phyloP scores from a whole-genome alignment of 1,140 invertebrate species.

The Atopsyche davidsoni region DNA sequence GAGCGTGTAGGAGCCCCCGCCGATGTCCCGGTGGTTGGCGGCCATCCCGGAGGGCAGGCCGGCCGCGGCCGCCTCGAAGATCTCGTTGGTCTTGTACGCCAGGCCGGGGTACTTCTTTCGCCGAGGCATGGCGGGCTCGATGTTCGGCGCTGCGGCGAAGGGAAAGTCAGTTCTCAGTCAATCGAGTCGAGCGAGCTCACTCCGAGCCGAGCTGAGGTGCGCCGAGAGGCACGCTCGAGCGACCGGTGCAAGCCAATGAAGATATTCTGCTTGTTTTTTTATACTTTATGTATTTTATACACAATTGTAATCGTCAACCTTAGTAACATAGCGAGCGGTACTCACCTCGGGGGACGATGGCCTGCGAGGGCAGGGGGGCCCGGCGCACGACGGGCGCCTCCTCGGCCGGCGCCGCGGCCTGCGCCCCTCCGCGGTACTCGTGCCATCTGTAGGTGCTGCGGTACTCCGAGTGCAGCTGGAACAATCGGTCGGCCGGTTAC shows the following conservation, averaged over 20 bases:
- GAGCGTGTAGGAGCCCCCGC: slow-evolving; percentile 38
- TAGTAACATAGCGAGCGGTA: no score
- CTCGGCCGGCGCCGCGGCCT: slow-evolving; percentile 55
- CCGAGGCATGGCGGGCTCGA: slow-evolving; percentile 75
- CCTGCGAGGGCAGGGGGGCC: slow-evolving; percentile 25
- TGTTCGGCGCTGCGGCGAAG: slow-evolving; percentile 28
- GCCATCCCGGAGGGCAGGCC: slow-evolving; percentile 33
- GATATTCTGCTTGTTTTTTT: no score
- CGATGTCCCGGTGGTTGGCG: slow-evolving; percentile 43
- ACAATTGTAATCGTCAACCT: no score
- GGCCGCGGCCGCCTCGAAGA: slow-evolving; percentile 58
- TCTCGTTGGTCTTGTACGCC: slow-evolving; percentile 76
- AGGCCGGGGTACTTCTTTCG: slow-evolving; percentile 82
- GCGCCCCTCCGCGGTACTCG: slow-evolving; percentile 71
- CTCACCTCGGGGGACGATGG: slow-evolving; percentile 19
- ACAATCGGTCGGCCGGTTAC: no score
- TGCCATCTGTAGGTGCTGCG: slow-evolving; percentile 90
- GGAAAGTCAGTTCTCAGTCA: no score
- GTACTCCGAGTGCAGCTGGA: slow-evolving; percentile 86
- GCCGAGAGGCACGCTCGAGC: no score
- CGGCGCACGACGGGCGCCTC: slow-evolving; percentile 44
- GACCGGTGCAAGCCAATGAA: background rate
- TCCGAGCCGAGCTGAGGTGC: no score
- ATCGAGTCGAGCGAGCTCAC: no score
- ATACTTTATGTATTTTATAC: no score